Base-by-base conservation (phyloP, 2,888 invertebrate genomes). In the Amblyteles armatorius region DNA sequence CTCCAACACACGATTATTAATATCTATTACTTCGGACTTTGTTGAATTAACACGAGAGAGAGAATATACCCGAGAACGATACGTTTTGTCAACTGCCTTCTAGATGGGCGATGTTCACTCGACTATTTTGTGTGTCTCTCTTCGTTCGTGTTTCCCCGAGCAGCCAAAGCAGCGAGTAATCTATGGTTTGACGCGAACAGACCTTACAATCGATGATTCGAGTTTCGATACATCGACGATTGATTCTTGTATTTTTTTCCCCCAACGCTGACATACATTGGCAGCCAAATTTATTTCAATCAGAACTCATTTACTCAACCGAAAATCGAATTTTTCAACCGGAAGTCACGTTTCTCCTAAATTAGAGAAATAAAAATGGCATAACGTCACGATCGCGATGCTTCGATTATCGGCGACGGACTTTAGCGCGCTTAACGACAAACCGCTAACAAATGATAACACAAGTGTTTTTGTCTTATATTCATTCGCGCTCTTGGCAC, bases 81-180 rank as follows among this genome's bases (percentile, higher is more conserved):
- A 67, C 77, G 78, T 83, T 85, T 87, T 85, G 85, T 87, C 86
- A 83, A 85, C 76, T 71, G 60, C 52, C 84, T 67, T 72, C 76
- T 65, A 44, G 68, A 57, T 79, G 60, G 40, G 63, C 67, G 78
- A 80, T 44, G 79, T 79, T 67, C 76, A 60, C 71, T 83, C 82
- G 68, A 86, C 84, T 85, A 7, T 63, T 63, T 16, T 63, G 7
- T 63, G 29, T 33, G 33, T 63, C 29, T 63, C 16, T 19, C 63
- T 63, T n/a, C 63, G 33, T 63, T 63, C 63, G 63, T 63, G 44
- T 33, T 63, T 29, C 63, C 29, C 63, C 33, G 33, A 63, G 63
- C 63, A 29, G 33, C 63, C 63, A 33, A 22, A 26, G 63, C 29
- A 29, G n/a, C 63, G 13, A 29, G 29, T 16, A 63, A 63, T 33